Percentiles rank a stretch among this genome's conserved stretches.
These are phyloP conservation scores for Suricata suricatta DNA, from an alignment of 2,113 vertebrate genomes.

Conservation along the genomic window DNA sequence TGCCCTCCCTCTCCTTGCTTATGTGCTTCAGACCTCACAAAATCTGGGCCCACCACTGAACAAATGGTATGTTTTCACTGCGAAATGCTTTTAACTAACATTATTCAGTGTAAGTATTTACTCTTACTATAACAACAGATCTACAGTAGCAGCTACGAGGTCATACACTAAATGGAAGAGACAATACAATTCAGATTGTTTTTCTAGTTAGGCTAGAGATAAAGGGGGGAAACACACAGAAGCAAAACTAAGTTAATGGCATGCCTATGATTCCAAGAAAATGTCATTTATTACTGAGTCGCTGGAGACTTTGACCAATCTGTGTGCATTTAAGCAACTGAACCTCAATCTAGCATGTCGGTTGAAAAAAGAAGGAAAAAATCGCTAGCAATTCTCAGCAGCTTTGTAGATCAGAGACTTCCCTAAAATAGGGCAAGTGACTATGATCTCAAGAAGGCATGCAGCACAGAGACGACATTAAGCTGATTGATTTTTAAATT, in stretches of 20 bases:
- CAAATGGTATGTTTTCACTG: background rate
- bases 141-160: background rate
- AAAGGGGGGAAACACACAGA: background rate
- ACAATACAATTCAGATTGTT: background rate
- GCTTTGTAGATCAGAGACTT: background rate
- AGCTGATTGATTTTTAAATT: slow-evolving; percentile 50
- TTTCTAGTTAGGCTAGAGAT: background rate
- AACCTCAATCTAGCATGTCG: background rate
- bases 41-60: background rate
- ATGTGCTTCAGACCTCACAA: background rate
- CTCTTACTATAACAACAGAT: background rate
- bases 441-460: background rate
- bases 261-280: background rate
- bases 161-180: background rate
- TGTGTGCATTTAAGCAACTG: background rate
- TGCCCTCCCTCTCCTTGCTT: background rate
- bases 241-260: background rate
- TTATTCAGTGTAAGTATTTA: background rate
- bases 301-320: background rate
- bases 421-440: background rate
- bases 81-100: background rate
- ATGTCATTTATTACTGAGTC: background rate
- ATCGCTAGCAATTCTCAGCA: background rate
- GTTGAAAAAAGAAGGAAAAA: background rate
- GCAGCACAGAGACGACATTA: slow-evolving; percentile 18